Evolutionary conservation across 2,888 invertebrate genomes (phyloP).

Genomic region (Cheilosia vulpina): DNA sequence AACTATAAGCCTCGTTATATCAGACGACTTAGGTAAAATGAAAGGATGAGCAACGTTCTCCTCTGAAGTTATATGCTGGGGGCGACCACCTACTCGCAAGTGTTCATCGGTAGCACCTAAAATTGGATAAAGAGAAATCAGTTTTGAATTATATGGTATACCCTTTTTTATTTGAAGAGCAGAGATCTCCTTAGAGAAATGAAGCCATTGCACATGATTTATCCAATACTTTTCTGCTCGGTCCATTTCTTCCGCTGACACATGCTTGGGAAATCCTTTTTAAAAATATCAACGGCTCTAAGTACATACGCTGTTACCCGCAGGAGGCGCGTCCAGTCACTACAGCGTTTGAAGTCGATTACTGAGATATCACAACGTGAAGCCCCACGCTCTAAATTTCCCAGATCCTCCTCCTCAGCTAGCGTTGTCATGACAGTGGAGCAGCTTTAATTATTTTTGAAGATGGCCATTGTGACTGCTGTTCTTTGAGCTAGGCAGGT

Average conservation of each 20-base stretch:
- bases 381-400: no score
- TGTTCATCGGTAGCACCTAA: slow-evolving; percentile 19
- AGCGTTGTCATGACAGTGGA: not conserved
- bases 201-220: not conserved
- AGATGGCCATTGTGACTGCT: slow-evolving; percentile 4
- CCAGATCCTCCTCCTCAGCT: no score
- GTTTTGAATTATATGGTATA: slow-evolving; percentile 10
- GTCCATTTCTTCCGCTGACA: slow-evolving; percentile 12
- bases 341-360: not conserved
- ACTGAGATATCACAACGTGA: no score
- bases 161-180: slow-evolving; percentile 1
- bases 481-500: slow-evolving; percentile 20
- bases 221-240: slow-evolving; percentile 14
- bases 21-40: slow-evolving; percentile 11
- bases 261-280: not conserved
- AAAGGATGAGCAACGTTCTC: slow-evolving; percentile 22
- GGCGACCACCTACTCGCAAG: slow-evolving; percentile 26
- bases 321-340: slow-evolving; percentile 1
- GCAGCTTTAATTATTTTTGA: not conserved
- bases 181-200: slow-evolving; percentile 1
- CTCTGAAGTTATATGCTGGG: not conserved
- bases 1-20: slow-evolving; percentile 23
- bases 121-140: slow-evolving; percentile 21
- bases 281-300: slow-evolving; percentile 1
- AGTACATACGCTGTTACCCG: not conserved